Evolutionary conservation across 1,140 invertebrate genomes (phyloP), one percentile per base, ranked within the genome.

Genomic region (Seison nebaliae): DNA sequence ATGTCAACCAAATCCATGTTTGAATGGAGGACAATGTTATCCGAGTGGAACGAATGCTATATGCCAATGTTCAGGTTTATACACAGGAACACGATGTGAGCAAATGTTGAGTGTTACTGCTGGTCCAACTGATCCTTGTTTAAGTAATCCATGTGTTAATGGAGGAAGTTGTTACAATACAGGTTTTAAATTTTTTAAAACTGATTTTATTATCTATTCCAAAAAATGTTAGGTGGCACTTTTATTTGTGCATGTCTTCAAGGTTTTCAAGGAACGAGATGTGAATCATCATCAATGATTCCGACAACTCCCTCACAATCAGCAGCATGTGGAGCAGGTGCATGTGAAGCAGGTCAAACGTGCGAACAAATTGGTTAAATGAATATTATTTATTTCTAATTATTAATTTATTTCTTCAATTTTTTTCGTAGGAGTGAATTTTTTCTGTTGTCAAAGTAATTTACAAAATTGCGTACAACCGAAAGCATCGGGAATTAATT

Each of bases 401-500:
- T n/a, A n/a, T n/a, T n/a, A n/a, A n/a, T n/a, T n/a, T n/a, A n/a
- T n/a, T n/a, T n/a, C n/a, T n/a, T n/a, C n/a, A n/a, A n/a, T n/a
- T n/a, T n/a, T n/a, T n/a, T n/a, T n/a, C n/a, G n/a, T n/a, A n/a
- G n/a, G n/a, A n/a, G n/a, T n/a, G n/a, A n/a, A n/a, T n/a, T n/a
- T n/a, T n/a, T n/a, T n/a, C n/a, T n/a, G n/a, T n/a, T n/a, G n/a
- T n/a, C n/a, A n/a, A n/a, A n/a, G n/a, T n/a, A n/a, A n/a, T n/a
- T n/a, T n/a, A n/a, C n/a, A n/a, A 86, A 80, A 49, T 75, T 75
- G 1, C 88, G 81, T 53, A 71, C 70, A 4, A 62, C 76, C 1
- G 83, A 81, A 0, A 86, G 83, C 54, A 81, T 76, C 5, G 38
- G 12, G 8, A 78, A 76, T 35, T 74, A 80, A 51, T 91, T 80